Percentiles rank a stretch among this genome's conserved stretches.
Evolutionary conservation across 2,888 invertebrate genomes (phyloP).

Genomic region (Unio pictorum): DNA sequence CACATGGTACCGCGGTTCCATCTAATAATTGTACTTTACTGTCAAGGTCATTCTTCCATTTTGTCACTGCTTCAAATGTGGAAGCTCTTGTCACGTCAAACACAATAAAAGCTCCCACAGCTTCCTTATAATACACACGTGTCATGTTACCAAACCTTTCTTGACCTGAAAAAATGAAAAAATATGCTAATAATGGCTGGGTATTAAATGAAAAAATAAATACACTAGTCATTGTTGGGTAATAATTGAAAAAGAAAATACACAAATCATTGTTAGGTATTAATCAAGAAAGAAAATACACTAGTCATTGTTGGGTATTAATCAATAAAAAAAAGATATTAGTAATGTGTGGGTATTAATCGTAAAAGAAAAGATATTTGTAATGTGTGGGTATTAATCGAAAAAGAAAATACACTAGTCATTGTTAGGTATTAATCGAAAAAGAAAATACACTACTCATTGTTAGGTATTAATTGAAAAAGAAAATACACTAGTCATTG

Average conservation of each 20-base stretch:
- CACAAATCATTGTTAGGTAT: background rate
- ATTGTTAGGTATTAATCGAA: no score
- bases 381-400: no score
- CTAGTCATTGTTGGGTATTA: background rate
- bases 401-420: no score
- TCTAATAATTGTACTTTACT: constrained; percentile 75
- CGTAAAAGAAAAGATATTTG: no score
- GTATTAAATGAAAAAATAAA: background rate
- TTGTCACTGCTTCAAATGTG: constrained; percentile 76
- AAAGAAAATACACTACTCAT: no score
- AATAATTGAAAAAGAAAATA: background rate
- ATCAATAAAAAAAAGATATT: no score
- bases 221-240: no score
- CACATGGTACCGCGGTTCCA: constrained; percentile 75
- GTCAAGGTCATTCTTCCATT: constrained; percentile 77
- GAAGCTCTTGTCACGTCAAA: constrained; percentile 76
- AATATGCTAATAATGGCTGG: background rate
- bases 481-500: no score
- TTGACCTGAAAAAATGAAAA: constrained; percentile 72
- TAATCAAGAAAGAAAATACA: background rate
- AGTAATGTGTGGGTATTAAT: no score
- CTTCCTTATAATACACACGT: constrained; percentile 77
- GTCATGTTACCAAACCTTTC: constrained; percentile 78
- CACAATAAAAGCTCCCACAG: constrained; percentile 73
- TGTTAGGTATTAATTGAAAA: no score